Conservation (phyloP, 1,140 invertebrate species). For the Brachionus calyciflorus region DNA sequence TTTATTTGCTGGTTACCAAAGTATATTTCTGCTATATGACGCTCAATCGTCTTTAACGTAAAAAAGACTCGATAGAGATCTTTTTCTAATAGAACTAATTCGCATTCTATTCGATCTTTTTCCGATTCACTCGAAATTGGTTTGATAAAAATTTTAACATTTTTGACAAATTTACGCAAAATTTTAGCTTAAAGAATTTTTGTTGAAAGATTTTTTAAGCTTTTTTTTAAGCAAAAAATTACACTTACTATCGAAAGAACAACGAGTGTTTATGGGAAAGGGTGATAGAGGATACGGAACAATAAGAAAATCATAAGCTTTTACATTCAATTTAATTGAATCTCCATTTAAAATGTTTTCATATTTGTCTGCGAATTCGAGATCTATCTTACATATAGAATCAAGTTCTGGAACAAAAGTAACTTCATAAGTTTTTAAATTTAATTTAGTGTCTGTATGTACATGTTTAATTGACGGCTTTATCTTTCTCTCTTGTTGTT, state of each 20-base stretch:
- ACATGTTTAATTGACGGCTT: not conserved
- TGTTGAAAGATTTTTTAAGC: not conserved
- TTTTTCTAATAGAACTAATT: not conserved
- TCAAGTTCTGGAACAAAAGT: constrained; percentile 18
- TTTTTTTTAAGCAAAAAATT: not conserved
- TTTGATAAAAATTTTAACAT: not conserved
- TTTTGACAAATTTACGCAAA: not conserved
- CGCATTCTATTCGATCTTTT: not conserved
- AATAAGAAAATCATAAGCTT: constrained; percentile 17
- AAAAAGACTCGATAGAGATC: constrained; percentile 23
- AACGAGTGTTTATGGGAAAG: constrained; percentile 10
- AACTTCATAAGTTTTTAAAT: not conserved
- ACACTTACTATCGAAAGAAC: not conserved
- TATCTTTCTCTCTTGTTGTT: constrained; percentile 26
- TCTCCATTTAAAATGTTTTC: constrained; percentile 21
- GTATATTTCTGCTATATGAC: not conserved
- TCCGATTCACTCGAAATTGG: not conserved
- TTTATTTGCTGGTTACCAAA: constrained; percentile 5
- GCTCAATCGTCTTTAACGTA: not conserved
- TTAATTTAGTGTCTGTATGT: not conserved
- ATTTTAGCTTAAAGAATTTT: constrained; percentile 11
- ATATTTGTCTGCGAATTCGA: not conserved
- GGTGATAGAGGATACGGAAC: constrained; percentile 7
- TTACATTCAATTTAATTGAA: not conserved
- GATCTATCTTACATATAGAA: constrained; percentile 1